Evolutionary conservation across 2,113 vertebrate genomes (phyloP).

Genomic region (Semicossyphus pulcher): DNA sequence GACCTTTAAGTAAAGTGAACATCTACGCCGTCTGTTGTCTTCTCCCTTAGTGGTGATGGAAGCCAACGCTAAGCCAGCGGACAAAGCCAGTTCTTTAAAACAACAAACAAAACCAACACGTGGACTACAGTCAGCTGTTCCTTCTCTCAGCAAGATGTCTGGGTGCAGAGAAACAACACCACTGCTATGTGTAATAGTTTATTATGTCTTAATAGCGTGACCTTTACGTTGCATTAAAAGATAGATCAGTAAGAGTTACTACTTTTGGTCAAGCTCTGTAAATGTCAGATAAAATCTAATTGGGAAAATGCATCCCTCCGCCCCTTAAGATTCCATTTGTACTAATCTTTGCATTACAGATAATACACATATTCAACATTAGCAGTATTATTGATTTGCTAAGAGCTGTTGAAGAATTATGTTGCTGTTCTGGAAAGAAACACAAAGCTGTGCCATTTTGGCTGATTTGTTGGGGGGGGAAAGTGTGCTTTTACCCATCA

Average conservation of each 20-base stretch:
- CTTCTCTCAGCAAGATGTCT: slow-evolving; percentile 2
- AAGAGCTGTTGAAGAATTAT: neutral
- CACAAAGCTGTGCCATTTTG: neutral
- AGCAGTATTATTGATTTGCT: too few relatives aligned
- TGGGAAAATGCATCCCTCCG: neutral
- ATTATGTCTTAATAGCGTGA: neutral
- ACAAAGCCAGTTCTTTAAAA: slow-evolving; percentile 23
- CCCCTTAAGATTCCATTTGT: neutral
- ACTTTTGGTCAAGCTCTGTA: slow-evolving; percentile 9
- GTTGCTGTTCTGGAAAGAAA: neutral
- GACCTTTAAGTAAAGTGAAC: slow-evolving; percentile 12
- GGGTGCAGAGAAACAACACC: slow-evolving; percentile 3
- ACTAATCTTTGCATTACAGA: neutral
- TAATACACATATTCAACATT: too few relatives aligned
- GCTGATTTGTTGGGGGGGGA: too few relatives aligned
- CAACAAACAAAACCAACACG: slow-evolving; percentile 19
- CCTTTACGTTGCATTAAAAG: slow-evolving; percentile 22
- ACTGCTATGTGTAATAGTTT: neutral
- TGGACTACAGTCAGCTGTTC: slow-evolving; percentile 28
- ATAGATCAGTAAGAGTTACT: neutral
- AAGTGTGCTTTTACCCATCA: neutral
- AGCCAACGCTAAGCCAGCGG: slow-evolving; percentile 1
- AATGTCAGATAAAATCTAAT: slow-evolving; percentile 27
- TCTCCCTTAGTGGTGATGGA: slow-evolving; percentile 27
- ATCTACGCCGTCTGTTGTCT: slow-evolving; percentile 10